Base-by-base conservation (phyloP, 2,797 vertebrate species). In the Apogon hyalosoma region DNA sequence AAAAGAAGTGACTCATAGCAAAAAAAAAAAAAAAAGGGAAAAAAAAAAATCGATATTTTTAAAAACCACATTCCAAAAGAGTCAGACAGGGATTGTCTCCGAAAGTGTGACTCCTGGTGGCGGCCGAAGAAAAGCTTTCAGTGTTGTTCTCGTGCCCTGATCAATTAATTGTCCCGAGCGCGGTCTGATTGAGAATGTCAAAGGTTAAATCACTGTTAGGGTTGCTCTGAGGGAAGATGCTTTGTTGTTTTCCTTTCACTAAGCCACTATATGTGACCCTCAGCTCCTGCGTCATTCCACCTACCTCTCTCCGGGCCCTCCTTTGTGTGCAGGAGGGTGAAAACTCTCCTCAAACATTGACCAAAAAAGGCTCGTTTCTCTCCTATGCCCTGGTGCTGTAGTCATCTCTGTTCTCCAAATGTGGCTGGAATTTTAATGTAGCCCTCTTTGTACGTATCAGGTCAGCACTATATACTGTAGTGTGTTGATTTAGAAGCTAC, bases 361-460 rank as follows among this genome's bases (percentile, higher is more conserved):
- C 82, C 65, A 75, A 47, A 80, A 88, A 57, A 77, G 59, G 7
- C 63, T n/a, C 49, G 70, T 58, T 83, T 71, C 61, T 69, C 60
- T 64, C 49, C 49, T 28, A 28, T 65, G 40, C 65, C 59, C 47
- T 82, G 82, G 81, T 79, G 75, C 85, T 82, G 57, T 58, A 79
- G 69, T 59, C 5, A 11, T 69, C 61, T 72, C 75, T 75, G 51
- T 67, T 15, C 63, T 43, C 46, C 40, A 51, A 56, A 24, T 75
- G 70, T 80, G 74, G 65, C 47, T 76, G 40, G 77, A 88, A 88
- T 89, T 75, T 77, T 59, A 83, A 85, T 84, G 76, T 57, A 12
- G 10, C 14, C n/a, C 18, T 49, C 24, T 63, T 73, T 28, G 13
- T 33, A 80, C 58, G 45, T 47, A 55, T 77, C 48, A 54, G 50